phyloP scores from a whole-genome alignment of 2,113 vertebrate genomes.

The Phalacrocorax aristotelis region DNA sequence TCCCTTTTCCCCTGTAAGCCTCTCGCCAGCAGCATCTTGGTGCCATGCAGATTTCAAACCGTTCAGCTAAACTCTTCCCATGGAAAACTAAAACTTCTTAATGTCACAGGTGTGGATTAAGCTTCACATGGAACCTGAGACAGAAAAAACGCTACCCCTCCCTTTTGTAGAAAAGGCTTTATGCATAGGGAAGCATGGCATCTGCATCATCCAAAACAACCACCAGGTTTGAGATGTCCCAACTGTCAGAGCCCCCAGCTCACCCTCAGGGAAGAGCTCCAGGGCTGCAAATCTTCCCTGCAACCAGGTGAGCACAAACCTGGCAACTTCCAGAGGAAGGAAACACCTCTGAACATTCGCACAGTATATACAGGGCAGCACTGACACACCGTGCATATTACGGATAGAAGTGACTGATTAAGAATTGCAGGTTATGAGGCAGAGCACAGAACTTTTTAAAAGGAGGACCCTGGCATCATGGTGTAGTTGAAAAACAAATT shows the following conservation, averaged over 20 bases:
- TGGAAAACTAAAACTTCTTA: background rate
- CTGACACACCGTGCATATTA: rapidly evolving
- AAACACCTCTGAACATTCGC: background rate
- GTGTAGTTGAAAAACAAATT: background rate
- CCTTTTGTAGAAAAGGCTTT: rapidly evolving
- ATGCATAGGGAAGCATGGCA: background rate
- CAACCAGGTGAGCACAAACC: background rate
- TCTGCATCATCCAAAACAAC: background rate
- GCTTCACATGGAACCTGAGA: background rate
- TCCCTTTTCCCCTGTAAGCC: background rate
- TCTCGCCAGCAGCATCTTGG: background rate
- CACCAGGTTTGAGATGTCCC: background rate
- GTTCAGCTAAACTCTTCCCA: background rate
- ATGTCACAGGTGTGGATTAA: rapidly evolving
- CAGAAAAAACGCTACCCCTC: background rate
- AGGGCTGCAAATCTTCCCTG: background rate
- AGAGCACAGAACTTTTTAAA: background rate
- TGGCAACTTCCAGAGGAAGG: background rate
- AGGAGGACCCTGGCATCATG: background rate
- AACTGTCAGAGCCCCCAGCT: background rate
- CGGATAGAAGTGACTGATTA: background rate
- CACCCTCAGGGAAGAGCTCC: background rate
- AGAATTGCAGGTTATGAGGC: background rate
- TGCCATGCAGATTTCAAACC: background rate
- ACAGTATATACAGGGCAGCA: rapidly evolving